A percentile compares a stretch with the other conserved stretches of the same genome.
These are phyloP conservation scores for Drosophila nikananu DNA, from an alignment of 1,140 invertebrate species.

Conservation along the genomic window DNA sequence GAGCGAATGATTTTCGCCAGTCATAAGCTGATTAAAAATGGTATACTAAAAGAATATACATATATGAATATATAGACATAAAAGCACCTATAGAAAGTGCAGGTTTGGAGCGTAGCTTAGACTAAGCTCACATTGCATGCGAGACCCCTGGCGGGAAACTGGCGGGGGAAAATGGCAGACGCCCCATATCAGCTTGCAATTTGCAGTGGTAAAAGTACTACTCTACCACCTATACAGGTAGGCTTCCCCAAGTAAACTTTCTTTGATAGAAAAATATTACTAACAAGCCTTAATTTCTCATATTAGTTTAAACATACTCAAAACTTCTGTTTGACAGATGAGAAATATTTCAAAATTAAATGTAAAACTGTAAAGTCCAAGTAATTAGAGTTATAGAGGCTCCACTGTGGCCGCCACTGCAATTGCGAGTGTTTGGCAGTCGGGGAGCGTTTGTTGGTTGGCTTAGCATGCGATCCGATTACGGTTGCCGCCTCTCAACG, in stretches of 20 bases:
- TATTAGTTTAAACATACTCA: no score
- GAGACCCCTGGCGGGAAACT: constrained; percentile 19
- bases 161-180: constrained; percentile 17
- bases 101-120: constrained; percentile 26
- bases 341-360: neutral
- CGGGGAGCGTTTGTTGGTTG: constrained; percentile 41
- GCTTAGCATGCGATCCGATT: constrained; percentile 80
- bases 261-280: no score
- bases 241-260: neutral
- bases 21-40: constrained; percentile 21
- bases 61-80: constrained; percentile 13
- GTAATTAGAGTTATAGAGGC: neutral
- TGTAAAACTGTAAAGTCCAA: neutral
- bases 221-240: constrained; percentile 25
- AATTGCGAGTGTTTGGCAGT: neutral
- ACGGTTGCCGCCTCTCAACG: constrained; percentile 49
- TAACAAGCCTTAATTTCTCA: no score
- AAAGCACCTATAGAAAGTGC: constrained; percentile 28
- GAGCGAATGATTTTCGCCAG: constrained; percentile 27
- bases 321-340: neutral
- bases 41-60: constrained; percentile 15
- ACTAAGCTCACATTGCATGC: constrained; percentile 59
- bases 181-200: constrained; percentile 64
- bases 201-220: constrained; percentile 42
- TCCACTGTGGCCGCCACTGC: constrained; percentile 6